Percentiles rank a stretch among this genome's conserved stretches.
phyloP scores from a whole-genome alignment of 30 jellyfish, hydroid and myxozoan genomes.

The Aurelia aurita region DNA sequence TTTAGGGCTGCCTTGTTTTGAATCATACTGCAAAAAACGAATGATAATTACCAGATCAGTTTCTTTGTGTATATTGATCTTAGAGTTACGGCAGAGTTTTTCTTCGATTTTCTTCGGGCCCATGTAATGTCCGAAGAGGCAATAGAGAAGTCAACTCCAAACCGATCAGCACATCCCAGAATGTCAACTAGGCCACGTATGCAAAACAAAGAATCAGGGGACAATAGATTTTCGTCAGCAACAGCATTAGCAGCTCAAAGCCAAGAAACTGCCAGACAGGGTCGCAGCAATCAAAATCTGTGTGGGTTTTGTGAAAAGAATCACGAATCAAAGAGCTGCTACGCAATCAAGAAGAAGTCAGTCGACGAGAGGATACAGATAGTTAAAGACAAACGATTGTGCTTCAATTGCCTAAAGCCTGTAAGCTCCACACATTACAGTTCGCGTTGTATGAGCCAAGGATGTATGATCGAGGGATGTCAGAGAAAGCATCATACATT shows the following conservation, averaged over 20 bases:
- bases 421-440: constrained; percentile 19
- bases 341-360: constrained; percentile 29
- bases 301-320: constrained; percentile 36
- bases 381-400: constrained; percentile 33
- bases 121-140: constrained; percentile 18
- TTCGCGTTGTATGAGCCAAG: constrained; percentile 18
- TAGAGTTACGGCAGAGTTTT: constrained; percentile 25
- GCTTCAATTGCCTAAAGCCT: constrained; percentile 30
- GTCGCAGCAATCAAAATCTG: constrained; percentile 5
- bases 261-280: constrained; percentile 27
- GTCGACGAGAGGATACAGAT: constrained; percentile 32
- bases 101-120: constrained; percentile 17
- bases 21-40: too few relatives aligned
- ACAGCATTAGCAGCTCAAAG: constrained; percentile 48
- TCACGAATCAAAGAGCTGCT: constrained; percentile 24
- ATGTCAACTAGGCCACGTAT: neutral
- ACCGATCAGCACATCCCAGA: constrained; percentile 30
- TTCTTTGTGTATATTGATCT: too few relatives aligned
- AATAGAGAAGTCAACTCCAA: constrained; percentile 32
- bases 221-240: constrained; percentile 14
- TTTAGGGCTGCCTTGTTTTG: too few relatives aligned
- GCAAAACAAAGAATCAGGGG: neutral
- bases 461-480: constrained; percentile 27
- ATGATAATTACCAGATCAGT: too few relatives aligned
- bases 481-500: too few relatives aligned